Percentiles rank a stretch among this genome's conserved stretches.
Evolutionary conservation across 2,888 invertebrate genomes (phyloP).

Genomic region (Nematopogon swammerdamellus): DNA sequence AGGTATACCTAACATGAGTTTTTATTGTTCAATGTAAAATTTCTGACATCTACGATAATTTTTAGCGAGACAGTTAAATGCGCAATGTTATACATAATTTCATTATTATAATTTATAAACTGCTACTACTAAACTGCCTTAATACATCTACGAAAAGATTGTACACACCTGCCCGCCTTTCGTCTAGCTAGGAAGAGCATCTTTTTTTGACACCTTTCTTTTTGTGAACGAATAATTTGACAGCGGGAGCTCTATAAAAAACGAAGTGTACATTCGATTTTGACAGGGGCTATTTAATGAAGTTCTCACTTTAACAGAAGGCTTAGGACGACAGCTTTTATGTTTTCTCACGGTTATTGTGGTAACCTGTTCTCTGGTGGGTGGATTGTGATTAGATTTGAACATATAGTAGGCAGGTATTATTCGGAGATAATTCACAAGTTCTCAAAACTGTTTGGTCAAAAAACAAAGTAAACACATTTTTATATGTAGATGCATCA

Average conservation of each 20-base stretch:
- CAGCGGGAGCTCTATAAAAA: conserved; percentile 49
- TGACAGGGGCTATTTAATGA: conserved; percentile 56
- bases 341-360: not conserved
- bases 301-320: conserved; percentile 25
- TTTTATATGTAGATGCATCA: too few relatives aligned
- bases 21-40: too few relatives aligned
- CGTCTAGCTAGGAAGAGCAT: conserved; percentile 13
- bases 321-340: not conserved
- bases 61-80: too few relatives aligned
- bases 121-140: too few relatives aligned
- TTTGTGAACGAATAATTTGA: conserved; percentile 44
- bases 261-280: conserved; percentile 48
- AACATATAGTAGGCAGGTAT: too few relatives aligned
- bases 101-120: too few relatives aligned
- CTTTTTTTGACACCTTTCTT: conserved; percentile 55
- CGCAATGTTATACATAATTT: too few relatives aligned
- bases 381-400: not conserved
- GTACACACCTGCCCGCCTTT: conserved; percentile 19
- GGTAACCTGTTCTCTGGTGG: not conserved
- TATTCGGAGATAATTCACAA: too few relatives aligned
- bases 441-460: too few relatives aligned
- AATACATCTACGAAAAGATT: conserved; percentile 30
- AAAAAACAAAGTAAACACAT: too few relatives aligned
- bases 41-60: too few relatives aligned
- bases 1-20: too few relatives aligned